phyloP scores from a whole-genome alignment of 2,888 invertebrate species.

The Drosophila siamana region DNA sequence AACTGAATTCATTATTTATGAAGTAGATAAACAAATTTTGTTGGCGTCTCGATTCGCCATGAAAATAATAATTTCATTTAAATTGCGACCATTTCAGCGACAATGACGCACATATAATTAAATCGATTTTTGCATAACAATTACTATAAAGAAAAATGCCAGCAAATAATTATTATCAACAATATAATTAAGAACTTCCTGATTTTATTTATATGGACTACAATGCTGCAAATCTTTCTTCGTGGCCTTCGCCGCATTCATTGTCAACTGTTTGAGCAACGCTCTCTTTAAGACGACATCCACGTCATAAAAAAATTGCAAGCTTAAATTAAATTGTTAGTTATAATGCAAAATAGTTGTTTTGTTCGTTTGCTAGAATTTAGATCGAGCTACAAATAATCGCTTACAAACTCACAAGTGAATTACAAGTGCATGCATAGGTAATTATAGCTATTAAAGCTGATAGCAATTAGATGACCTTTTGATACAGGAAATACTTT shows the following conservation, averaged over 20 bases:
- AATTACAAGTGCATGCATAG: conserved; percentile 13
- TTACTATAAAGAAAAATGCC: neutral
- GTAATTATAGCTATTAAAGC: conserved; percentile 66
- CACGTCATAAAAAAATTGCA: neutral
- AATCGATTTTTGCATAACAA: neutral
- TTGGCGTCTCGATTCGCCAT: neutral
- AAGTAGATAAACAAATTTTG: neutral
- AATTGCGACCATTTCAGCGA: neutral
- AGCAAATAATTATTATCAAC: neutral
- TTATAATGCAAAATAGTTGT: conserved; percentile 79
- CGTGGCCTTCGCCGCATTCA: too few relatives aligned
- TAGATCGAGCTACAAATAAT: conserved; percentile 29
- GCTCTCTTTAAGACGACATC: conserved; percentile 27
- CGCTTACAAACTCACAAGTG: neutral
- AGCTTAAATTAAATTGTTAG: conserved; percentile 17
- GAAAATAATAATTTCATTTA: too few relatives aligned
- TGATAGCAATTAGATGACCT: conserved; percentile 67
- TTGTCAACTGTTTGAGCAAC: conserved; percentile 37
- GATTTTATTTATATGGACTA: neutral
- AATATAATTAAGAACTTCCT: neutral
- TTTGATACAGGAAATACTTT: conserved; percentile 49
- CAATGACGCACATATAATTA: neutral
- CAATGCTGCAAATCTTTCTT: neutral
- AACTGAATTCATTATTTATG: neutral
- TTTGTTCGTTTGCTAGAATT: conserved; percentile 42